phyloP scores from a whole-genome alignment of 2,113 vertebrate genomes.

The Aleadryas rufinucha region DNA sequence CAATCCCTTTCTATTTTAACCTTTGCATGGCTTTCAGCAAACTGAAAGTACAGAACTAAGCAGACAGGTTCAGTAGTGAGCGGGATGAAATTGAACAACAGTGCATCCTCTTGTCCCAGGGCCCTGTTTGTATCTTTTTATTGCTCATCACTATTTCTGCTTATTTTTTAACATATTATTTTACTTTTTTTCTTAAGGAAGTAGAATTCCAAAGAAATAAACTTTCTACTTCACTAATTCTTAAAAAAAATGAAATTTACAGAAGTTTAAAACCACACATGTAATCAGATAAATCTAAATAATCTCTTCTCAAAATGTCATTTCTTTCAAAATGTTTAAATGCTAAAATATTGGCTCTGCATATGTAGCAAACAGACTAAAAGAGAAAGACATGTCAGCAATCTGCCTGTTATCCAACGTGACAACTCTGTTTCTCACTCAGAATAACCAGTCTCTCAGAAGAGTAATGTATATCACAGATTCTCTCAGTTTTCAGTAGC shows the following conservation, averaged over 20 bases:
- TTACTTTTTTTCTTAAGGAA: not conserved
- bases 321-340: not conserved
- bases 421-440: constrained; percentile 58
- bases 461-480: constrained; percentile 54
- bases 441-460: constrained; percentile 60
- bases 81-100: not conserved
- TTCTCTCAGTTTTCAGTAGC: constrained; percentile 65
- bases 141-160: not conserved
- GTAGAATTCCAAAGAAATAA: not conserved
- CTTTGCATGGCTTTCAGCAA: not conserved
- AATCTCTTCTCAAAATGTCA: not conserved
- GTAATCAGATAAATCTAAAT: not conserved
- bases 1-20: not conserved
- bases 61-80: not conserved
- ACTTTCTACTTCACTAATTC: not conserved
- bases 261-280: not conserved
- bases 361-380: not conserved
- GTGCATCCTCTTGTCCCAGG: not conserved
- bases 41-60: not conserved
- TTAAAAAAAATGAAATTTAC: not conserved
- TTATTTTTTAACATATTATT: not conserved
- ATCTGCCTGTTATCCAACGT: constrained; percentile 48
- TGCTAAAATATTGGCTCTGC: not conserved
- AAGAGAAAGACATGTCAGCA: constrained; percentile 49
- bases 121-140: not conserved